These are phyloP conservation scores for Coregonus clupeaformis DNA, from an alignment of 2,113 vertebrate species.

Conservation along the genomic window DNA sequence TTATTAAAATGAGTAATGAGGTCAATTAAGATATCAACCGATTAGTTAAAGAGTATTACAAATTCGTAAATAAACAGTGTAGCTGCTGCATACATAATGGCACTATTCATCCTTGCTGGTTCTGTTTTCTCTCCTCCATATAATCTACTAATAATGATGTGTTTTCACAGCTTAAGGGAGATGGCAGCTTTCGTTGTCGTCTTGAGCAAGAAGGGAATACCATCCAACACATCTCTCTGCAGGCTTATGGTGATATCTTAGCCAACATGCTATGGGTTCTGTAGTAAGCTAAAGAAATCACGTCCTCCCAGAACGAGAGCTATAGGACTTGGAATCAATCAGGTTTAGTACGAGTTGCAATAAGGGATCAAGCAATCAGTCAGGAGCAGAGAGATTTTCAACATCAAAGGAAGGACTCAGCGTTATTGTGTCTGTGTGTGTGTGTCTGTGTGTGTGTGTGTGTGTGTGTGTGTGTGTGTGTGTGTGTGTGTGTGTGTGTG, in stretches of 20 bases:
- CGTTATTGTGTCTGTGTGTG: not conserved
- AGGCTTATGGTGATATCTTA: not conserved
- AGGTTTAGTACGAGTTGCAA: slow-evolving; percentile 20
- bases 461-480: too few species aligned
- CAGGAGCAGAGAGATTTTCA: slow-evolving; percentile 7
- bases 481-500: too few species aligned
- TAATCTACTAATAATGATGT: slow-evolving; percentile 29
- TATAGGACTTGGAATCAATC: slow-evolving; percentile 10
- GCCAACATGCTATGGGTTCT: not conserved
- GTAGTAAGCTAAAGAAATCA: not conserved
- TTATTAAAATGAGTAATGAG: slow-evolving; percentile 59
- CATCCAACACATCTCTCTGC: not conserved
- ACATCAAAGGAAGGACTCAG: slow-evolving; percentile 1
- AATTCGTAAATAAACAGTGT: slow-evolving; percentile 56
- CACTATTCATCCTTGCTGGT: slow-evolving; percentile 37
- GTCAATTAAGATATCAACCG: slow-evolving; percentile 61
- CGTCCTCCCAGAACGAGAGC: not conserved
- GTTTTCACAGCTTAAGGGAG: slow-evolving; percentile 25
- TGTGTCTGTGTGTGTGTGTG: too few species aligned
- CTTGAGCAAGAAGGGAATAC: slow-evolving; percentile 26
- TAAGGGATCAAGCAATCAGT: slow-evolving; percentile 18
- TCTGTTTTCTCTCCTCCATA: slow-evolving; percentile 24
- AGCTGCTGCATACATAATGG: slow-evolving; percentile 37
- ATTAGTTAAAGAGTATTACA: slow-evolving; percentile 37
- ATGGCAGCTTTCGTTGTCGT: slow-evolving; percentile 20